Evolutionary conservation across 2,888 invertebrate species (phyloP), one percentile per base, ranked within the genome.

Genomic region (Pandemis corylana): DNA sequence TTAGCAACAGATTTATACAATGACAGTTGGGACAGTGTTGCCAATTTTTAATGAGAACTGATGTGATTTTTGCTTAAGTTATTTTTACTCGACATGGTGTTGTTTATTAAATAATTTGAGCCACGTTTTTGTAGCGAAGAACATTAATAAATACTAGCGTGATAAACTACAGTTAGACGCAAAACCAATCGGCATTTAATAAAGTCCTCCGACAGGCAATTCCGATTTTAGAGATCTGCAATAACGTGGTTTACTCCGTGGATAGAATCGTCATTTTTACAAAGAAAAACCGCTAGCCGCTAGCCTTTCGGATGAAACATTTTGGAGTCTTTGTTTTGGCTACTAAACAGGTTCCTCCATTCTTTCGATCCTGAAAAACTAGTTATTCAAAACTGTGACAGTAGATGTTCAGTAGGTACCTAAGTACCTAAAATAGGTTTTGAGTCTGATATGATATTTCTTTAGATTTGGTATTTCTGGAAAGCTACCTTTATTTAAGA

Each of bases 151-250:
- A 71, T 63, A 10, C 36, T 75, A 44, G 70, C 75, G 71, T 75
- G 75, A 67, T 67, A 71, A 46, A 63, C 61, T 56, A 63, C 67
- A 67, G 71, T 75, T 75, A 75, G 46, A 75, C n/a, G 62, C 66
- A 71, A 71, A 56, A 71, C 75, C 75, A 67, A 71, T 67, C 67
- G 62, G 41, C 56, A 53, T 75, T 75, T 75, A 66, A 75, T 75
- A 67, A 70, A 75, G 66, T 71, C 41, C 53, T 66, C 71, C 46
- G 71, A 67, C 67, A 62, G 63, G 62, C 75, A 63, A 75, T 75
- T 71, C 67, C 75, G 20, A 71, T 67, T 66, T 74, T 46, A 71
- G 67, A 69, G 75, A 65, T 63, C 56, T 10, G 44, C 5, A 5
- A 41, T 12, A 46, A 53, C 20, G 5, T 36, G 28, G 20, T 7